Evolutionary conservation across 2,888 invertebrate genomes (phyloP), one percentile per base, ranked within the genome.

Genomic region (Criorhina ranunculi): DNA sequence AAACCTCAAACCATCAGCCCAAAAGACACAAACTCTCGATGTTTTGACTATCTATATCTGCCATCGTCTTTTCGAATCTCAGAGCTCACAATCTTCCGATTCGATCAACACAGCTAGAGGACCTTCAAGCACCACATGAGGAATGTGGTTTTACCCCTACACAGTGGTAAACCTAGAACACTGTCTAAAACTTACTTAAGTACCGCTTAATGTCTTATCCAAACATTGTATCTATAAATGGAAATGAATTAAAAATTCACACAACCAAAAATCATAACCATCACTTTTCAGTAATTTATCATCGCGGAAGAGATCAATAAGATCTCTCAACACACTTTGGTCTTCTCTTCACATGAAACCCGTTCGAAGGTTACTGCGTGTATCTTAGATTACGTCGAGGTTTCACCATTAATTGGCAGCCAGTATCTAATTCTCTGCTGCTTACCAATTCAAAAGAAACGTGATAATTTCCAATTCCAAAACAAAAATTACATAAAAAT

Each of bases 301-400:
- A 55, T 44, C 59, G 37, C 57, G 57, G 70, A 70, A 70, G 59
- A 55, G 11, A 46, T 46, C 62, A 33, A 7, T 1, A 15, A 0
- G 24, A 3, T 24, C 4, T 24, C 24, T 5, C 24, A 19, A 8
- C 9, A 11, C 24, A 46, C 46, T 37, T n/a, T n/a, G n/a, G 46
- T 57, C 59, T 29, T 24, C 46, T 40, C 15, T 31, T 53, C 53
- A 24, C 24, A 4, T 17, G 29, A 67, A 70, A 60, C 35, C 35
- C 24, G 46, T 57, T 57, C 46, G 57, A 70, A 70, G 57, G 70
- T 70, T 24, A 70, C 35, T 33, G 33, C 57, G 70, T 70, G 70
- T 15, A 46, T 35, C n/a, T 33, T 12, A 33, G 46, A 62, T 62
- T 62, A 46, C 33, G 44, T 12, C 62, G 15, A 46, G 33, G 62